Percentiles rank a stretch among this genome's conserved stretches.
These are phyloP conservation scores for Papilio dardanus DNA, from an alignment of 1,140 invertebrate genomes.

Conservation along the genomic window DNA sequence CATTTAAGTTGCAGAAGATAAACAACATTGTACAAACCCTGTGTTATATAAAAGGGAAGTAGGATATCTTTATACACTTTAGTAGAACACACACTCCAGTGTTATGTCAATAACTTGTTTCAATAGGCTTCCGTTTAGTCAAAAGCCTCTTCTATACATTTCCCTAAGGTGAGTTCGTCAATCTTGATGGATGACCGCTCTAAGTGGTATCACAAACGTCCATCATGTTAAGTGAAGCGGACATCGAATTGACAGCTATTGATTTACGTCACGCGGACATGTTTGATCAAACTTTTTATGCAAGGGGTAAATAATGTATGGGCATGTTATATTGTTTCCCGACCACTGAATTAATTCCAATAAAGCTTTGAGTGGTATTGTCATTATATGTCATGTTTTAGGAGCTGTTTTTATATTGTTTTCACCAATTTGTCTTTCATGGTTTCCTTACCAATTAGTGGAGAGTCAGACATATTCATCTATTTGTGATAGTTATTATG, in stretches of 20 bases:
- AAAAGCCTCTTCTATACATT: slow-evolving; percentile 34
- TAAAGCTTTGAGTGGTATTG: background rate
- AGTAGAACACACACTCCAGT: background rate
- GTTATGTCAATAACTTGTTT: slow-evolving; percentile 2
- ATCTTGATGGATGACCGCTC: slow-evolving; percentile 29
- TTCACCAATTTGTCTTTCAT: background rate
- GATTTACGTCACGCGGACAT: slow-evolving; percentile 24
- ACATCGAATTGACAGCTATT: slow-evolving; percentile 32
- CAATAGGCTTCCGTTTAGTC: slow-evolving; percentile 21
- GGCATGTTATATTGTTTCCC: background rate
- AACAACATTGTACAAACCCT: no score
- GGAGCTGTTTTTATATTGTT: background rate
- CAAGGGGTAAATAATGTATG: background rate
- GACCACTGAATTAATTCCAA: background rate
- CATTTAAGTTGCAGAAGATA: no score
- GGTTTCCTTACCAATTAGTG: background rate
- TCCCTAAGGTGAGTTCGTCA: slow-evolving; percentile 27
- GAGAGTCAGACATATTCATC: background rate
- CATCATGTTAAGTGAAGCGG: slow-evolving; percentile 36
- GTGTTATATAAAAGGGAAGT: background rate
- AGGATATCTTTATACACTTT: background rate
- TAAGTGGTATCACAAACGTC: slow-evolving; percentile 34
- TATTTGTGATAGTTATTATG: background rate
- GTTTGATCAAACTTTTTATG: background rate
- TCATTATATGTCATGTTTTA: background rate